Evolutionary conservation across 2,797 vertebrate genomes (phyloP).

Genomic region (Megaceryle alcyon): DNA sequence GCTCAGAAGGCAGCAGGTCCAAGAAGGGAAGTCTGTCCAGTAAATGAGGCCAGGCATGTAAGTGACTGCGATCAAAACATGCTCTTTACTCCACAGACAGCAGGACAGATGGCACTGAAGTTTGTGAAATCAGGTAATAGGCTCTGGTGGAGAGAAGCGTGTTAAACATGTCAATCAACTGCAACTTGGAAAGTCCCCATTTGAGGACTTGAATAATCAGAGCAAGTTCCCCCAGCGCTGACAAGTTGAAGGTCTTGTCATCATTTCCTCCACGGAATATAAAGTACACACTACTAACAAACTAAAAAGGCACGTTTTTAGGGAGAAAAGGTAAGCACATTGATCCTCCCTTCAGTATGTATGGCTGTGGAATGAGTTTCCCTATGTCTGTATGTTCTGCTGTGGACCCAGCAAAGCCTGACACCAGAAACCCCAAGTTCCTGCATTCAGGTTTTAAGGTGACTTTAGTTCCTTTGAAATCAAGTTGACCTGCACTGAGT

Average conservation of each 20-base stretch:
- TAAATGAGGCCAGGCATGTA: not conserved
- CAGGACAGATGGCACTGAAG: slow-evolving; percentile 45
- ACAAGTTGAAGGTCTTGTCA: not conserved
- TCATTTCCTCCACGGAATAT: not conserved
- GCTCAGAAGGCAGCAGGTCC: not conserved
- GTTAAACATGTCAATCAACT: slow-evolving; percentile 16
- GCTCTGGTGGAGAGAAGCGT: slow-evolving; percentile 14
- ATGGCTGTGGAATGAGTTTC: not conserved
- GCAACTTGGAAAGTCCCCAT: not conserved
- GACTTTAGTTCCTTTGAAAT: not conserved
- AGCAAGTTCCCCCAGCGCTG: not conserved
- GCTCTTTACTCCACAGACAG: not conserved
- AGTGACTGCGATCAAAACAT: not conserved
- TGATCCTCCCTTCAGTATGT: not conserved
- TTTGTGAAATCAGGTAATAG: slow-evolving; percentile 25
- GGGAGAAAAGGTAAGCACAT: not conserved
- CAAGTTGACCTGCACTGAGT: not conserved
- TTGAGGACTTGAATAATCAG: not conserved
- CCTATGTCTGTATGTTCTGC: not conserved
- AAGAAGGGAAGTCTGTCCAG: slow-evolving; percentile 14
- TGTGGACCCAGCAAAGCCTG: not conserved
- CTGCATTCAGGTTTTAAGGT: not conserved
- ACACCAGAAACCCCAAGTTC: not conserved
- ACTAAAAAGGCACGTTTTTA: not conserved
- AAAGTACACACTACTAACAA: not conserved